Conservation (phyloP, 2,113 vertebrate genomes). For the Scopus umbretta region DNA sequence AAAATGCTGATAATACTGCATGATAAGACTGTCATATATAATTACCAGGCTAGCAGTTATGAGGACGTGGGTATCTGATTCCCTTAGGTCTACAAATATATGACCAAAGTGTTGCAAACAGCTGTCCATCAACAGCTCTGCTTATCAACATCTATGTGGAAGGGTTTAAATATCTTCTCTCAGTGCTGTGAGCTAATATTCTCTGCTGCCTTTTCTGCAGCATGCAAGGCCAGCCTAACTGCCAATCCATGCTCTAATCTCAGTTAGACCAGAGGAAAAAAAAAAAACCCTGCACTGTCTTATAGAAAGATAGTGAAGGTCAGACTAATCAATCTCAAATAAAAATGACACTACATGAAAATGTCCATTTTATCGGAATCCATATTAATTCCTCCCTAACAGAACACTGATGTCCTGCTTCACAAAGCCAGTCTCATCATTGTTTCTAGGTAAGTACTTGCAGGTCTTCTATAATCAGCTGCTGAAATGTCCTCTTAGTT, state of each 20-base stretch:
- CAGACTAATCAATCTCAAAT: conserved; percentile 27
- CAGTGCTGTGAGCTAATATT: neutral
- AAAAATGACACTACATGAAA: neutral
- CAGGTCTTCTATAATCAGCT: neutral
- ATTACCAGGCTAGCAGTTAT: conserved; percentile 33
- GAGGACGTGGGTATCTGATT: conserved; percentile 29
- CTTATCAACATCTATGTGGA: conserved; percentile 8
- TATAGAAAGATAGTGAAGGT: conserved; percentile 10
- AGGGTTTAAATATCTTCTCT: conserved; percentile 7
- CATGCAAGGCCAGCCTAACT: neutral
- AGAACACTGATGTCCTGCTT: neutral
- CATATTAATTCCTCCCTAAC: neutral
- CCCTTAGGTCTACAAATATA: conserved; percentile 36
- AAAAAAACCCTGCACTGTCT: neutral
- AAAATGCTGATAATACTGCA: conserved; percentile 30
- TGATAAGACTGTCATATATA: conserved; percentile 57
- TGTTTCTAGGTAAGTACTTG: neutral
- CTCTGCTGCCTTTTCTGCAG: conserved; percentile 2
- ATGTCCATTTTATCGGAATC: neutral
- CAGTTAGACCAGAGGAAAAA: neutral
- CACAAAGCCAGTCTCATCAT: neutral
- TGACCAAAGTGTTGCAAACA: conserved; percentile 21
- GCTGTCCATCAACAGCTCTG: conserved; percentile 35
- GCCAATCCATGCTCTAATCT: neutral
- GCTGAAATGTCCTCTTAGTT: neutral